Conservation (phyloP, 2,888 invertebrate genomes). For the Acanthosepion pharaonis region DNA sequence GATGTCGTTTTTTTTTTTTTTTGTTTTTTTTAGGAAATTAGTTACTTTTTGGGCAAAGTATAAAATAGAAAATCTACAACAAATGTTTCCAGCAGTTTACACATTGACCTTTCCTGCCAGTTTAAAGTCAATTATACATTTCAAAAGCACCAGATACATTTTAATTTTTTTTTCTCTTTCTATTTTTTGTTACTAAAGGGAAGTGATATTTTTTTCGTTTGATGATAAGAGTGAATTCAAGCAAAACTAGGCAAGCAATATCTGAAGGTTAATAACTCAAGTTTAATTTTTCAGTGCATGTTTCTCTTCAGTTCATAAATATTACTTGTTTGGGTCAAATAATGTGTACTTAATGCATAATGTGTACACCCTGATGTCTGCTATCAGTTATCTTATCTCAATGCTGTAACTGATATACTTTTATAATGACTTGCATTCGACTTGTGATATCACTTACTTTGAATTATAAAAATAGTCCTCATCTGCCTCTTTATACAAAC, state of each 20-base stretch:
- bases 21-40: too few relatives aligned
- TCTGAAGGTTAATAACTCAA: not conserved
- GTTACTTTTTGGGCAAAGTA: too few relatives aligned
- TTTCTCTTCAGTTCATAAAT: not conserved
- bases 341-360: slow-evolving; percentile 18
- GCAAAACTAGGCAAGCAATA: not conserved
- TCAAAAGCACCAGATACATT: not conserved
- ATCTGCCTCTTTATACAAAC: not conserved
- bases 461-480: not conserved
- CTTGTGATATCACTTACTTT: slow-evolving; percentile 4
- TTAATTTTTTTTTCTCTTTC: not conserved
- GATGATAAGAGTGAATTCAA: slow-evolving; percentile 14
- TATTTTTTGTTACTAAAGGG: not conserved
- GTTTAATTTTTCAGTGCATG: not conserved
- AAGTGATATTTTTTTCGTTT: not conserved
- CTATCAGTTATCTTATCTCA: slow-evolving; percentile 17
- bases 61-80: too few relatives aligned
- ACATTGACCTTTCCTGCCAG: too few relatives aligned
- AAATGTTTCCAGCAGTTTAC: too few relatives aligned
- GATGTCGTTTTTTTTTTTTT: too few relatives aligned
- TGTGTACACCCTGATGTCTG: slow-evolving; percentile 20
- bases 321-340: slow-evolving; percentile 5
- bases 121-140: too few relatives aligned
- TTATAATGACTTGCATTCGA: not conserved
- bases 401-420: slow-evolving; percentile 7